Percentiles rank a stretch among this genome's conserved stretches.
Evolutionary conservation across 1,140 invertebrate species (phyloP).

Genomic region (Anastrepha ludens): DNA sequence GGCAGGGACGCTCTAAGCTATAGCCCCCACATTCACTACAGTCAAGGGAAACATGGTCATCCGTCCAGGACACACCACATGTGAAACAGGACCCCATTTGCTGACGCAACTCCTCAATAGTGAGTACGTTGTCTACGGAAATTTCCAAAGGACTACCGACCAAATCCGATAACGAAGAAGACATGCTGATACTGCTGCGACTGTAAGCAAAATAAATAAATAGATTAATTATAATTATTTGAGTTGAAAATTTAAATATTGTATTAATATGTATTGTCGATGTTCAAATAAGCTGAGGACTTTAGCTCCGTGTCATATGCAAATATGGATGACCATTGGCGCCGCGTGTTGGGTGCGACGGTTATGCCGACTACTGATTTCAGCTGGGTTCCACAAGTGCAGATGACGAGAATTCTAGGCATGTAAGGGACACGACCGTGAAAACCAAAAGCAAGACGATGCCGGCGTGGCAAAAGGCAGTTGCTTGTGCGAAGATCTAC

Average conservation of each 20-base stretch:
- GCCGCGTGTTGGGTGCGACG: no score
- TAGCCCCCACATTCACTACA: conserved; percentile 90
- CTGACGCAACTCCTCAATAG: conserved; percentile 83
- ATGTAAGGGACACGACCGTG: not conserved
- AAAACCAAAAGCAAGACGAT: no score
- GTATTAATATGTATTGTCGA: no score
- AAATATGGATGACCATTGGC: not conserved
- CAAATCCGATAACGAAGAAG: conserved; percentile 71
- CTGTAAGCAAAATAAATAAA: conserved; percentile 61
- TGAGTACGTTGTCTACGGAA: conserved; percentile 76
- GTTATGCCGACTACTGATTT: no score
- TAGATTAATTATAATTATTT: conserved; percentile 54
- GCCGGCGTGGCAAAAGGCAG: not conserved
- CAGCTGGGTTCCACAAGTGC: no score
- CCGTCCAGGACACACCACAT: conserved; percentile 88
- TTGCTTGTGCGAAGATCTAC: not conserved
- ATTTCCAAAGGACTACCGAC: conserved; percentile 72
- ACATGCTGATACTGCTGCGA: conserved; percentile 71
- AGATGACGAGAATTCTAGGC: not conserved
- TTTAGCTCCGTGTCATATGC: not conserved
- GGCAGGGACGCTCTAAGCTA: conserved; percentile 84
- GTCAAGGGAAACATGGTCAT: conserved; percentile 86
- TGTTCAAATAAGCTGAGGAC: no score
- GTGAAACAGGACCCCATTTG: conserved; percentile 84
- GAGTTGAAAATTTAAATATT: no score